Evolutionary conservation across 2,113 vertebrate species (phyloP).

Genomic region (Deroptyus accipitrinus): DNA sequence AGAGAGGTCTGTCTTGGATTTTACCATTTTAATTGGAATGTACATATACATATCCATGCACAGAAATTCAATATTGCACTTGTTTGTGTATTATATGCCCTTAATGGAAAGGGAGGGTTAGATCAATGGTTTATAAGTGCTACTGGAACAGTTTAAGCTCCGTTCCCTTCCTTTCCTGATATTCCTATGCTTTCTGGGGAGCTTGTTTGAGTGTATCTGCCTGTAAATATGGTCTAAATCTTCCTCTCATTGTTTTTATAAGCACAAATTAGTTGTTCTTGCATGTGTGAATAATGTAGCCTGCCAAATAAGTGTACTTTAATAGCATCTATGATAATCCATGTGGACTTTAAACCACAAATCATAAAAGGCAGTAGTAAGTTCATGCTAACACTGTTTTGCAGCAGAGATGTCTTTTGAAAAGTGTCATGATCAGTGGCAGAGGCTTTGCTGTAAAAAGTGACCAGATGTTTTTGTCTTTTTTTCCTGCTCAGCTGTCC

Average conservation of each 20-base stretch:
- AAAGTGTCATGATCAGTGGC: not conserved
- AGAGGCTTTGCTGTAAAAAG: not conserved
- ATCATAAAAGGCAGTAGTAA: not conserved
- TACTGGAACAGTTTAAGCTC: not conserved
- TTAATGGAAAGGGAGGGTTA: not conserved
- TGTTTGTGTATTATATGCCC: not conserved
- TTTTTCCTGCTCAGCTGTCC: slow-evolving; percentile 83
- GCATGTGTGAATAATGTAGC: not conserved
- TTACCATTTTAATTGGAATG: not conserved
- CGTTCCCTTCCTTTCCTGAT: not conserved
- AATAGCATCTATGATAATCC: not conserved
- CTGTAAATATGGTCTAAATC: not conserved
- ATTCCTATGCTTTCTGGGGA: not conserved
- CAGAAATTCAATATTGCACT: not conserved
- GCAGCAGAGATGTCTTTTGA: not conserved
- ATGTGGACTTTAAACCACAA: not conserved
- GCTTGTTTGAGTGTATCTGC: not conserved
- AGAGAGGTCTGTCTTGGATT: not conserved
- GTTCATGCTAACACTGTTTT: not conserved
- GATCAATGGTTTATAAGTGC: not conserved
- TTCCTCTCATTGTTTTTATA: not conserved
- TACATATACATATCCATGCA: not conserved
- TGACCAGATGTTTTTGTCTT: not conserved
- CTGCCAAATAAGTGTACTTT: not conserved
- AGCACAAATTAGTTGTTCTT: not conserved